Evolutionary conservation across 2,113 vertebrate genomes (phyloP).

Genomic region (Chrysochloris asiatica): DNA sequence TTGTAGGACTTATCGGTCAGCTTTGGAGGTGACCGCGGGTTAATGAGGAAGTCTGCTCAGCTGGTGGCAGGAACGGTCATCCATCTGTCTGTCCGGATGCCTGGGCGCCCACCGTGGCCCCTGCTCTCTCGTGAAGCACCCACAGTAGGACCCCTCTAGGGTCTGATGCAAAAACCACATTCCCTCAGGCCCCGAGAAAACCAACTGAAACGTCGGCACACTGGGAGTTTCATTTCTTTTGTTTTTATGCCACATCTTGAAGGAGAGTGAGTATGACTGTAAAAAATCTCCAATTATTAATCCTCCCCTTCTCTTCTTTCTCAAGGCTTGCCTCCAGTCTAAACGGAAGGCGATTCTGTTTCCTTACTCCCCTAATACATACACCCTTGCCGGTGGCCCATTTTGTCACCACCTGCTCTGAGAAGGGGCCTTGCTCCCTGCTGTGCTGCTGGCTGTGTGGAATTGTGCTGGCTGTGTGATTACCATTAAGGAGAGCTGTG

Average conservation of each 20-base stretch:
- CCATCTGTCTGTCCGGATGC: constrained; percentile 30
- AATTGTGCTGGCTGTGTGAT: no score
- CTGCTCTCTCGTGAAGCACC: constrained; percentile 77
- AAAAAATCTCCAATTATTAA: not conserved
- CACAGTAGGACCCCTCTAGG: not conserved
- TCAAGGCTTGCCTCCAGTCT: not conserved
- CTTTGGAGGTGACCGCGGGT: constrained; percentile 81
- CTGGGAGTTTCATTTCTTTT: not conserved
- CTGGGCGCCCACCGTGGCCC: constrained; percentile 76
- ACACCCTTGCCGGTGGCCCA: no score
- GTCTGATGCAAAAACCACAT: constrained; percentile 29
- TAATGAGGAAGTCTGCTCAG: constrained; percentile 80
- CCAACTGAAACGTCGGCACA: not conserved
- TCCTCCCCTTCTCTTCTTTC: not conserved
- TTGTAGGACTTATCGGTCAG: constrained; percentile 36
- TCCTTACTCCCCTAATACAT: no score
- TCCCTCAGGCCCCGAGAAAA: not conserved
- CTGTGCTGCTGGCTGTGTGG: no score
- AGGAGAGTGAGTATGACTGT: no score
- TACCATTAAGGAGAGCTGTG: no score
- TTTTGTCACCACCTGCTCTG: no score
- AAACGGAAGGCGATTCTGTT: not conserved
- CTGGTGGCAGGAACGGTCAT: constrained; percentile 85
- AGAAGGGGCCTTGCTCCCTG: no score
- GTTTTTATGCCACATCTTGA: no score